A percentile compares a stretch with the other conserved stretches of the same genome.
These are phyloP conservation scores for Cyprinus carpio DNA, from an alignment of 2,113 vertebrate genomes.

Conservation along the genomic window DNA sequence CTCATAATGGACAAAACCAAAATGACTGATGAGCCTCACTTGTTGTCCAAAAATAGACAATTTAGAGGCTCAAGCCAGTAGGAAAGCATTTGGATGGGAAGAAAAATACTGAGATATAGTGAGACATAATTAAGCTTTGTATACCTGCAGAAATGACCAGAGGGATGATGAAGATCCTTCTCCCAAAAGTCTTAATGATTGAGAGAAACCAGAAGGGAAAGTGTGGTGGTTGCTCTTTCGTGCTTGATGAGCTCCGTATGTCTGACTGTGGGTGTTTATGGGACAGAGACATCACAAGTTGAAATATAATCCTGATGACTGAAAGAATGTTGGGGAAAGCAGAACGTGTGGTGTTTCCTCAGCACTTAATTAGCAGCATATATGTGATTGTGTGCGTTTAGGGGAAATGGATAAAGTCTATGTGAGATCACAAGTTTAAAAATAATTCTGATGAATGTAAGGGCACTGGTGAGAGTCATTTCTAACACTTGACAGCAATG, in stretches of 20 bases:
- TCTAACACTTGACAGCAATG: not conserved
- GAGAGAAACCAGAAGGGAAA: not conserved
- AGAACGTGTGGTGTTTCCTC: not conserved
- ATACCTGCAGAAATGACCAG: not conserved
- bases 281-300: conserved; percentile 11
- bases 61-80: not conserved
- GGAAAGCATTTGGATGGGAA: not conserved
- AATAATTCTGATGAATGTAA: conserved; percentile 21
- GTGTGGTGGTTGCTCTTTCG: not conserved
- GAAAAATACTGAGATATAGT: not conserved
- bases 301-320: conserved; percentile 32
- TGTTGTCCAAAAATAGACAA: not conserved
- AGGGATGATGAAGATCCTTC: not conserved
- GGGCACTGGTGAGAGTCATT: not conserved
- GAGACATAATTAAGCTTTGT: not conserved
- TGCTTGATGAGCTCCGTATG: not conserved
- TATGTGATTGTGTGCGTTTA: conserved; percentile 21
- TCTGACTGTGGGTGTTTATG: conserved; percentile 1
- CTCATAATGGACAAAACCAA: not conserved
- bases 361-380: conserved; percentile 24
- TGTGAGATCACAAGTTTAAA: conserved; percentile 19
- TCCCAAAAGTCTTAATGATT: not conserved
- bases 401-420: not conserved
- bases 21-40: no score
- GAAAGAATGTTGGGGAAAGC: not conserved